Evolutionary conservation across 1,140 invertebrate species (phyloP), one percentile per base, ranked within the genome.

Genomic region (Holcopasites calliopsidis): DNA sequence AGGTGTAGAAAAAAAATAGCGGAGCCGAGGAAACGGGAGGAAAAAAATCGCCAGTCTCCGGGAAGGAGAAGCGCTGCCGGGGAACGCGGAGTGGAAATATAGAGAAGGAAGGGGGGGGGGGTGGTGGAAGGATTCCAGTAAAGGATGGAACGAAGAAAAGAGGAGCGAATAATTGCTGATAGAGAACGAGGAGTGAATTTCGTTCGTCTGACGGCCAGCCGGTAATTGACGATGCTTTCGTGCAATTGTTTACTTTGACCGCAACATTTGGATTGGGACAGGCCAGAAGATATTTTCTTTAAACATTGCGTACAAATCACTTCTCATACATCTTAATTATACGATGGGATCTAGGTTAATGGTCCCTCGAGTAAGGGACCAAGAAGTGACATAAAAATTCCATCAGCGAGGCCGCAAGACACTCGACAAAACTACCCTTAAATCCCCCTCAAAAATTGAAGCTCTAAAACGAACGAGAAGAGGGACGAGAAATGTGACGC

Each of bases 1-100:
- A 85, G 75, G 77, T 84, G 87, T 88, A 90, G n/a, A 90, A 90
- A 88, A 88, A 89, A 91, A 90, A 90, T 89, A 84, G 79, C 87
- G 76, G 85, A 88, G 85, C 84, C 85, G 87, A 88, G 88, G 85
- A 89, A 89, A 86, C 84, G 87, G 84, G 84, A 89, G 87, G 85
- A 87, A 90, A 91, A 89, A 88, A 88, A 87, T 85, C 86, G 87
- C 79, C 85, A 86, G 87, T 86, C 85, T 88, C 81, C 49, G 66
- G 55, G 80, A 54, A 72, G 66, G 69, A 65, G 65, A 38, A 87
- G 85, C 76, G 81, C 79, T 85, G 71, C 76, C 62, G 79, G 64
- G 69, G 74, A 71, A 49, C 64, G 76, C 35, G 77, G 71, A 64
- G 65, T 13, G 79, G 79, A 79, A 72, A 81, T 66, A 85, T 74